Evolutionary conservation across 1,140 invertebrate genomes (phyloP).

Genomic region (Penaeus japonicus): DNA sequence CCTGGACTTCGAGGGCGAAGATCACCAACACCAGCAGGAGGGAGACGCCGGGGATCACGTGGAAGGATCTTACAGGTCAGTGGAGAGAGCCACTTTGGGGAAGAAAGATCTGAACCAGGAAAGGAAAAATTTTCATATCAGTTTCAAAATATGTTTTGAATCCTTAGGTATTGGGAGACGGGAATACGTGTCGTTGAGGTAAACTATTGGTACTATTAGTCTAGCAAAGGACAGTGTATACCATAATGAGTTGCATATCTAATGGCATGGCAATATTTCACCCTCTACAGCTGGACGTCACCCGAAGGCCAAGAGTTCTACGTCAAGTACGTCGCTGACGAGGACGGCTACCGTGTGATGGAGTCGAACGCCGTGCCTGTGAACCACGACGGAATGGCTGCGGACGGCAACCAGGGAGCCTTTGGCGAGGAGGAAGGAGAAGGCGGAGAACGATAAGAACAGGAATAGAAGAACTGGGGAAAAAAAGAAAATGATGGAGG

Average conservation of each 20-base stretch:
- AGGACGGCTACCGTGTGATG: conserved; percentile 4
- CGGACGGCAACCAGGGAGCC: conserved; percentile 13
- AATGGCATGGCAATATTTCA: background rate
- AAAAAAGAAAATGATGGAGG: background rate
- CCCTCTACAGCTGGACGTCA: background rate
- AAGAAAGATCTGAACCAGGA: no score
- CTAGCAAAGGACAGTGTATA: no score
- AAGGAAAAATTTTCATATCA: no score
- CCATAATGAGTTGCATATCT: no score
- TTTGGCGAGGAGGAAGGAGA: background rate
- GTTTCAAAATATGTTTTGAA: no score
- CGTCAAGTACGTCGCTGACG: conserved; percentile 17
- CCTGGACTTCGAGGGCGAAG: background rate
- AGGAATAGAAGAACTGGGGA: background rate
- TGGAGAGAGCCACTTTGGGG: no score
- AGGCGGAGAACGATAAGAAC: background rate
- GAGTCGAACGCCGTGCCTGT: conserved; percentile 20
- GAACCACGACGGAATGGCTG: background rate
- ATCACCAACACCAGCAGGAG: background rate
- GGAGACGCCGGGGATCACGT: background rate
- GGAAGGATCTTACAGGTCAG: background rate
- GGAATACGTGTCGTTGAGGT: no score
- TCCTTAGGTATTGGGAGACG: no score
- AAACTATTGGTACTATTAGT: no score
- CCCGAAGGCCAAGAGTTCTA: conserved; percentile 2